Conservation (phyloP, 2,113 vertebrate genomes). For the Ascaphus truei region DNA sequence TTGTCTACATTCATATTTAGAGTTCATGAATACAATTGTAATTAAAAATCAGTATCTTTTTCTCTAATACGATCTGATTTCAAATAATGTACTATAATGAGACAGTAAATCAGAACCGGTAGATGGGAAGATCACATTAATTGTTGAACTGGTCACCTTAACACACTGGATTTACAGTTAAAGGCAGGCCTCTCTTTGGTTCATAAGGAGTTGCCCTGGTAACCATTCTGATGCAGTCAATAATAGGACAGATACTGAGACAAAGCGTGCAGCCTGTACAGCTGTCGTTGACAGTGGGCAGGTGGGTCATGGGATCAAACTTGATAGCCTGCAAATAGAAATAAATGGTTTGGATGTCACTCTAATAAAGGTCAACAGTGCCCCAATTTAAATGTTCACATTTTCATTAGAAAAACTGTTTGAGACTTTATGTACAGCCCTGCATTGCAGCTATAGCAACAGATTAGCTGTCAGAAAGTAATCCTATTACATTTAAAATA, state of each 20-base stretch:
- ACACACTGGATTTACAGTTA: constrained; percentile 60
- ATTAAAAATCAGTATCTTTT: constrained; percentile 30
- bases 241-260: constrained; percentile 87
- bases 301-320: constrained; percentile 84
- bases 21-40: constrained; percentile 34
- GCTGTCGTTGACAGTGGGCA: constrained; percentile 76
- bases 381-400: constrained; percentile 26
- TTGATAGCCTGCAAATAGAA: constrained; percentile 79
- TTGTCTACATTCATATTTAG: constrained; percentile 48
- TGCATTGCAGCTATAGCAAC: constrained; percentile 51
- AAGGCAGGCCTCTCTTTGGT: constrained; percentile 82
- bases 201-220: constrained; percentile 76
- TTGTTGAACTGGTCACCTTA: constrained; percentile 53
- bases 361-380: constrained; percentile 42
- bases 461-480: constrained; percentile 27
- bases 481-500: constrained; percentile 37
- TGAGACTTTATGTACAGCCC: constrained; percentile 19
- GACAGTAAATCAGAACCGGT: constrained; percentile 49
- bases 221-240: constrained; percentile 93
- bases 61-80: constrained; percentile 46
- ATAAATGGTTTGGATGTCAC: constrained; percentile 46
- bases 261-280: constrained; percentile 91
- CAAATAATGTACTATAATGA: constrained; percentile 47
- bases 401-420: constrained; percentile 25
- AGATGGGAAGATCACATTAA: constrained; percentile 35